These are phyloP conservation scores for Adelges cooleyi DNA, from an alignment of 1,140 invertebrate genomes.

Conservation along the genomic window DNA sequence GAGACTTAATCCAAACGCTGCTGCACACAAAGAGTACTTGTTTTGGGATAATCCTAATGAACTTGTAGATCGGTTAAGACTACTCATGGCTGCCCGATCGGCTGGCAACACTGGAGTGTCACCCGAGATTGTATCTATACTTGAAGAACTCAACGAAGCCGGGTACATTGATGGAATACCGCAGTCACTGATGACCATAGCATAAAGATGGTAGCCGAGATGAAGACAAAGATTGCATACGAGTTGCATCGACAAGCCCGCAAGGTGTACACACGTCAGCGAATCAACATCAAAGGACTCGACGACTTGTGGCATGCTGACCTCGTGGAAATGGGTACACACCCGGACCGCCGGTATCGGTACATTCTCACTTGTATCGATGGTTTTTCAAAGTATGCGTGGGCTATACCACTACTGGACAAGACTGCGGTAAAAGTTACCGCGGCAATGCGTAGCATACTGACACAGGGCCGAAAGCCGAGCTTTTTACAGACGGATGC, in stretches of 20 bases:
- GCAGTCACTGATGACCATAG: too few relatives aligned
- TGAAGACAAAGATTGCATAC: too few relatives aligned
- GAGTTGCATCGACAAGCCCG: too few relatives aligned
- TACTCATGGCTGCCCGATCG: constrained; percentile 36
- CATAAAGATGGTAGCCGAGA: too few relatives aligned
- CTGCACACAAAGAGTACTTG: neutral
- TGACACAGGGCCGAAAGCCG: too few relatives aligned
- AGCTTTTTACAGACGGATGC: too few relatives aligned
- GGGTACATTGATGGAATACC: neutral
- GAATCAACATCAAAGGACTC: too few relatives aligned
- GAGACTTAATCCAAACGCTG: neutral
- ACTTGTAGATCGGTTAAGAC: constrained; percentile 36
- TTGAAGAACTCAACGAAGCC: constrained; percentile 37
- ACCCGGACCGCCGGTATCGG: constrained; percentile 33
- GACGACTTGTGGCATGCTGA: constrained; percentile 30
- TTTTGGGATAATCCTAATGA: constrained; percentile 39
- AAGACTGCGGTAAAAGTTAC: too few relatives aligned
- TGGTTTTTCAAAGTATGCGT: too few relatives aligned
- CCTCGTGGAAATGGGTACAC: constrained; percentile 28
- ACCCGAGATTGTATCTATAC: constrained; percentile 39
- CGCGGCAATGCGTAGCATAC: too few relatives aligned
- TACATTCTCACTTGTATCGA: constrained; percentile 3
- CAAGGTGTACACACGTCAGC: too few relatives aligned
- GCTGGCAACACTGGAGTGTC: constrained; percentile 36
- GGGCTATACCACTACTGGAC: too few relatives aligned